A percentile compares a stretch with the other conserved stretches of the same genome.
These are phyloP conservation scores for Psittacula cyanocephala DNA, from an alignment of 2,113 vertebrate genomes.

Conservation along the genomic window DNA sequence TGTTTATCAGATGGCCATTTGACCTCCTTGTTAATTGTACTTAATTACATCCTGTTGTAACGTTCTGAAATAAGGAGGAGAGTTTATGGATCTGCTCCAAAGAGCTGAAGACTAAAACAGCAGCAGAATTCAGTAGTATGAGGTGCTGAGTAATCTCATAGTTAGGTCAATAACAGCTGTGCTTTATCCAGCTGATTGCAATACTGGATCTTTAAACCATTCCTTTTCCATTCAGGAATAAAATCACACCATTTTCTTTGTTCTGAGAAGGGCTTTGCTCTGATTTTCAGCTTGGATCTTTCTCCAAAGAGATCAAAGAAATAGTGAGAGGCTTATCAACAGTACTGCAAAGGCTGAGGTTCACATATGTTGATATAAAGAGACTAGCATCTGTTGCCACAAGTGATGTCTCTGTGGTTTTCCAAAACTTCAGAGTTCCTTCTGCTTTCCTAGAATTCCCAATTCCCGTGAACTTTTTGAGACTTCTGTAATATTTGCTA, in stretches of 20 bases:
- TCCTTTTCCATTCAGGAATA: neutral
- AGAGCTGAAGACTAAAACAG: neutral
- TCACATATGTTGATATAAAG: neutral
- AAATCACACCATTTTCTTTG: neutral
- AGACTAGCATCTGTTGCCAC: neutral
- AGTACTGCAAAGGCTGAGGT: neutral
- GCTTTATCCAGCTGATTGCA: neutral
- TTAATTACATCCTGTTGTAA: slow-evolving; percentile 87
- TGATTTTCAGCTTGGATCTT: neutral
- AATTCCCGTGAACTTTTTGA: neutral
- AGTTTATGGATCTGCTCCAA: slow-evolving; percentile 43
- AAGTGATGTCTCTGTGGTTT: neutral
- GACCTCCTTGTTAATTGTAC: slow-evolving; percentile 85
- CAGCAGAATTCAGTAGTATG: neutral
- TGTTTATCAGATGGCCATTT: slow-evolving; percentile 86
- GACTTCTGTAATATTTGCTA: neutral
- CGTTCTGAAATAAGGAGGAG: slow-evolving; percentile 75
- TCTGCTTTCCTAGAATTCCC: neutral
- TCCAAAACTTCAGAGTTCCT: neutral
- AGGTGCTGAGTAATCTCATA: neutral
- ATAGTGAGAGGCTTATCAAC: neutral
- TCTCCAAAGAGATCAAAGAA: neutral
- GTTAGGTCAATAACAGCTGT: neutral
- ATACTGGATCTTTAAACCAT: neutral
- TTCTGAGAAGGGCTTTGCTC: neutral